Evolutionary conservation across 2,797 vertebrate species (phyloP).

Genomic region (Sphaeramia orbicularis): DNA sequence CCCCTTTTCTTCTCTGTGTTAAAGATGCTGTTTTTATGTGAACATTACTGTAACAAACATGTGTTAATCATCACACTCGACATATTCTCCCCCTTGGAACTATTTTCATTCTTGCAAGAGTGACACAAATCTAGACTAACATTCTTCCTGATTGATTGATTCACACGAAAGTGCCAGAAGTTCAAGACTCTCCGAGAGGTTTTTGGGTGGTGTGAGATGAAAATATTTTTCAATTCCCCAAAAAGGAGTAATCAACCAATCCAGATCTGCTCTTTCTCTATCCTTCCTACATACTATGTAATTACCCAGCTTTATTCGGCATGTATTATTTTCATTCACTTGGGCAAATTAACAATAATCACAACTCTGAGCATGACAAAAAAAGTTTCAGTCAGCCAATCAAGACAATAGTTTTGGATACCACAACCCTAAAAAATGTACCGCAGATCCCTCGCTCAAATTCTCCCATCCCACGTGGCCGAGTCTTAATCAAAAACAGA

Average conservation of each 20-base stretch:
- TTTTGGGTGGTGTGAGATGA: slow-evolving; percentile 20
- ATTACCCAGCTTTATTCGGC: slow-evolving; percentile 55
- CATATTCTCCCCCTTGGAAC: not conserved
- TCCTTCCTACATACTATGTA: slow-evolving; percentile 37
- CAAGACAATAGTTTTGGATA: slow-evolving; percentile 60
- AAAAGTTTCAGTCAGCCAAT: slow-evolving; percentile 47
- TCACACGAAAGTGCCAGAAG: slow-evolving; percentile 6
- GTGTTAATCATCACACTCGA: slow-evolving; percentile 18
- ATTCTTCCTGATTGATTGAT: not conserved
- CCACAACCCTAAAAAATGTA: slow-evolving; percentile 47
- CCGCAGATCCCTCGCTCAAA: slow-evolving; percentile 47
- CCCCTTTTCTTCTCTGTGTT: not conserved
- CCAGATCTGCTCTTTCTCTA: not conserved
- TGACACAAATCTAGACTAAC: not conserved
- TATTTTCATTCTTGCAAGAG: slow-evolving; percentile 4
- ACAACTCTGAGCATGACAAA: slow-evolving; percentile 51
- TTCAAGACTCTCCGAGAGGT: slow-evolving; percentile 2
- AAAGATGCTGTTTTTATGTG: not conserved
- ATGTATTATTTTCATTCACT: slow-evolving; percentile 51
- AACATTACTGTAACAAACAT: slow-evolving; percentile 2
- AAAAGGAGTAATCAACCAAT: slow-evolving; percentile 32
- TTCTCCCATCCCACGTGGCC: slow-evolving; percentile 55
- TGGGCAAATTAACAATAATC: slow-evolving; percentile 70
- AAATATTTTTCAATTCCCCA: slow-evolving; percentile 20
- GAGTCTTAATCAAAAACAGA: slow-evolving; percentile 78